Percentiles rank a stretch among this genome's conserved stretches.
These are phyloP conservation scores for Trematomus bernacchii DNA, from an alignment of 2,797 vertebrate species.

Conservation along the genomic window DNA sequence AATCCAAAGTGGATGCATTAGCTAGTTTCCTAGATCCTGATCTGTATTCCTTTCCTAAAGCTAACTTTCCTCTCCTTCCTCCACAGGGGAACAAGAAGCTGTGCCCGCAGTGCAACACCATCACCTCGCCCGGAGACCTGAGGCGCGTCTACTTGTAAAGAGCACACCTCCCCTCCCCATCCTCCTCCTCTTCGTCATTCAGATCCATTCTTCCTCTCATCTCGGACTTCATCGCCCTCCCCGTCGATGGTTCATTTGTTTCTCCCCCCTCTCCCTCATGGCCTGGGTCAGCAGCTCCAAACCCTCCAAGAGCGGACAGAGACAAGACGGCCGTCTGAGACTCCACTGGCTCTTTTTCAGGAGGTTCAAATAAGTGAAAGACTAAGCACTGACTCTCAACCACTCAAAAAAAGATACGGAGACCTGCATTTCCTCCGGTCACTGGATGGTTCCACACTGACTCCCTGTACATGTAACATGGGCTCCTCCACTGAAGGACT, in stretches of 20 bases:
- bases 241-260: slow-evolving; percentile 19
- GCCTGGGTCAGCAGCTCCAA: slow-evolving; percentile 34
- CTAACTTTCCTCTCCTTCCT: slow-evolving; percentile 35
- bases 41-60: neutral
- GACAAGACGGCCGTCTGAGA: slow-evolving; percentile 55
- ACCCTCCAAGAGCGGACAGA: slow-evolving; percentile 55
- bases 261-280: neutral
- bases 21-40: neutral
- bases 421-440: slow-evolving; percentile 10
- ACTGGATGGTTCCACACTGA: slow-evolving; percentile 22
- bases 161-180: slow-evolving; percentile 50
- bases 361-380: slow-evolving; percentile 29
- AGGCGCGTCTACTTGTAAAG: slow-evolving; percentile 98
- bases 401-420: neutral
- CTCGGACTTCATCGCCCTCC: slow-evolving; percentile 50
- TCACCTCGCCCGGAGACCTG: slow-evolving; percentile 98
- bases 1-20: neutral
- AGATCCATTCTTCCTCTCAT: slow-evolving; percentile 53
- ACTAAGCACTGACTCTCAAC: slow-evolving; percentile 45
- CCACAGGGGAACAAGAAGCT: slow-evolving; percentile 98
- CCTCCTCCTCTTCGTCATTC: slow-evolving; percentile 47
- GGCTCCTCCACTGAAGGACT: slow-evolving; percentile 49
- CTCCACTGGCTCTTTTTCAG: slow-evolving; percentile 50
- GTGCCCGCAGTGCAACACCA: slow-evolving; percentile 99
- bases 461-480: slow-evolving; percentile 28